A percentile compares a stretch with the other conserved stretches of the same genome.
Evolutionary conservation across 1,140 invertebrate species (phyloP).

Genomic region (Panagrolaimus sp.): DNA sequence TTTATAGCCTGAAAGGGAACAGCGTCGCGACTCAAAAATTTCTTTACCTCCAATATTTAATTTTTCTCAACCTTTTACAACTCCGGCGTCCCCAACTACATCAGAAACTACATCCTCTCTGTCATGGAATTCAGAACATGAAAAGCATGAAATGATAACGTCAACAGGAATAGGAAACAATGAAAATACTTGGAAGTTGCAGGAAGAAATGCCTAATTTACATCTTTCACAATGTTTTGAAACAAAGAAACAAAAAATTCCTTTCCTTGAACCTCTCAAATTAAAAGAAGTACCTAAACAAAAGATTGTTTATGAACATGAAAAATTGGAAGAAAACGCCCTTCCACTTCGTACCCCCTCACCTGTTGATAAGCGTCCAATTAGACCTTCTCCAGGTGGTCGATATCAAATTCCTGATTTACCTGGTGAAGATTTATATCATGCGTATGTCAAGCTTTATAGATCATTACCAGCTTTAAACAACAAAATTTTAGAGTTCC

Average conservation of each 20-base stretch:
- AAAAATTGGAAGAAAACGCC: slow-evolving; percentile 2
- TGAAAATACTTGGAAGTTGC: too few relatives aligned
- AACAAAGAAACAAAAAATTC: too few relatives aligned
- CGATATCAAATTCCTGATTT: slow-evolving; percentile 14
- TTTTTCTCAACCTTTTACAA: neutral
- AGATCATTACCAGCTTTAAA: too few relatives aligned
- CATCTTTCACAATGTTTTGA: too few relatives aligned
- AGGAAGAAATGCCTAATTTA: too few relatives aligned
- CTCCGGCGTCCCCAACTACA: neutral
- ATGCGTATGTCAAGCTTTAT: neutral
- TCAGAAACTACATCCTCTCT: slow-evolving; percentile 1
- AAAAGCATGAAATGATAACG: neutral
- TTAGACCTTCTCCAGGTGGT: slow-evolving; percentile 8
- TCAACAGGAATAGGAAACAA: too few relatives aligned
- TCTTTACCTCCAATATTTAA: neutral
- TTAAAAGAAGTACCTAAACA: neutral
- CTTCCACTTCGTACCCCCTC: neutral
- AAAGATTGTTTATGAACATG: neutral
- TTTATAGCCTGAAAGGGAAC: neutral
- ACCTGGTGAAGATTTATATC: neutral
- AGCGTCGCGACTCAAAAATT: neutral
- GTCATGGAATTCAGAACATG: slow-evolving; percentile 1
- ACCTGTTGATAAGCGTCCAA: slow-evolving; percentile 7
- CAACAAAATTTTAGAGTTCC: too few relatives aligned
- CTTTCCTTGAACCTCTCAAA: neutral